A percentile compares a stretch with the other conserved stretches of the same genome.
These are phyloP conservation scores for Chrysopa pallens DNA, from an alignment of 1,140 invertebrate species.

Conservation along the genomic window DNA sequence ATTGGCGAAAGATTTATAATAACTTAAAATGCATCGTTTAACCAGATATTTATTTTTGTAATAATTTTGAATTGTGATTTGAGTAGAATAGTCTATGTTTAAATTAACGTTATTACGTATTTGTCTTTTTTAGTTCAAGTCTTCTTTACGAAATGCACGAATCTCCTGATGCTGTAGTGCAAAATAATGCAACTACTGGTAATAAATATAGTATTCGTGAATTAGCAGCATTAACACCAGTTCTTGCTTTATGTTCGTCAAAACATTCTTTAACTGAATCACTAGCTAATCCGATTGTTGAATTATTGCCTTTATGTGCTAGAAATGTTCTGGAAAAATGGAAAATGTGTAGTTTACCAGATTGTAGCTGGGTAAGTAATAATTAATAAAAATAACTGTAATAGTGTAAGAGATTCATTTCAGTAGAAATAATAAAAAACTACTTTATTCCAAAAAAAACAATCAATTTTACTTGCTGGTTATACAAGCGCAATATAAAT, in stretches of 20 bases:
- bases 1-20: too few relatives aligned
- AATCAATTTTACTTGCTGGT: too few relatives aligned
- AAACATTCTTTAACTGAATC: background rate
- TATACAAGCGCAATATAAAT: too few relatives aligned
- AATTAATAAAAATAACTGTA: too few relatives aligned
- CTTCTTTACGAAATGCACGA: slow-evolving; percentile 27
- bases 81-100: too few relatives aligned
- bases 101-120: too few relatives aligned
- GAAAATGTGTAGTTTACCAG: background rate
- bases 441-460: too few relatives aligned
- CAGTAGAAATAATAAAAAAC: too few relatives aligned
- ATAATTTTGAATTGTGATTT: too few relatives aligned
- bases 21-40: too few relatives aligned
- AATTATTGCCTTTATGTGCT: background rate
- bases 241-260: background rate
- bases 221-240: background rate
- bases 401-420: too few relatives aligned
- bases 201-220: background rate
- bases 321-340: background rate
- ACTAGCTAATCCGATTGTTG: background rate
- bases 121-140: slow-evolving; percentile 27
- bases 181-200: background rate
- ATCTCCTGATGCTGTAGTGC: background rate
- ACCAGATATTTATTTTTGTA: too few relatives aligned
- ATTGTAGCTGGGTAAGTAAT: background rate